Base-by-base conservation (phyloP, 2,888 invertebrate species). In the Campoplex capitator region DNA sequence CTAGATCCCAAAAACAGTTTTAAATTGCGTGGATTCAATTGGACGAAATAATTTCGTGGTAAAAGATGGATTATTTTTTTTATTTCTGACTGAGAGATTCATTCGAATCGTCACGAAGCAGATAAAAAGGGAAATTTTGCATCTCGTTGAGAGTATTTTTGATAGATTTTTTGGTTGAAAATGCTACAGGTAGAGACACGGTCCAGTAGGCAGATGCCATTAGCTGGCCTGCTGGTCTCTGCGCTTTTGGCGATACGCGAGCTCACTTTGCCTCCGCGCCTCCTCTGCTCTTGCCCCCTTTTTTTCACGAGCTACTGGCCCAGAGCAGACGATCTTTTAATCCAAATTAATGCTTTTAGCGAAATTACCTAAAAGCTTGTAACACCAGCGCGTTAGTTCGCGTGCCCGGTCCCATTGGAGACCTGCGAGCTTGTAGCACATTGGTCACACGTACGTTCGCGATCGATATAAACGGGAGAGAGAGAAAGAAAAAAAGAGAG, bases 311-410 rank as follows among this genome's bases (percentile, higher is more conserved):
- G 71, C 87, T 38, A 76, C 83, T 85, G 87, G 76, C 76, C 84
- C 83, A 88, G 88, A 89, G 88, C 89, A 88, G 91, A 92, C 92
- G 90, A 93, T 92, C 92, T 92, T 93, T 93, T 92, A 93, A 93
- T 93, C 92, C 92, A 92, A 93, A 93, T 92, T 93, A 93, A 93
- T 93, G 93, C 92, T 93, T 92, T 93, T 92, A 92, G 91, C 92
- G 91, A 92, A 93, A 93, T 93, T 93, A 92, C 91, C 90, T 90
- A 91, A 92, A 91, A 91, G 91, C 92, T 91, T 88, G 90, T 89
- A 91, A 91, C 91, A 81, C 80, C 88, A 83, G 87, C 89, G 91
- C 86, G 88, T 62, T 90, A 89, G 88, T 89, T 89, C 87, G 84
- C 88, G 88, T 88, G 89, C 87, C 67, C 77, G 58, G 70, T 65